Conservation (phyloP, 1,140 invertebrate species). For the Xylocopa sonorina region DNA sequence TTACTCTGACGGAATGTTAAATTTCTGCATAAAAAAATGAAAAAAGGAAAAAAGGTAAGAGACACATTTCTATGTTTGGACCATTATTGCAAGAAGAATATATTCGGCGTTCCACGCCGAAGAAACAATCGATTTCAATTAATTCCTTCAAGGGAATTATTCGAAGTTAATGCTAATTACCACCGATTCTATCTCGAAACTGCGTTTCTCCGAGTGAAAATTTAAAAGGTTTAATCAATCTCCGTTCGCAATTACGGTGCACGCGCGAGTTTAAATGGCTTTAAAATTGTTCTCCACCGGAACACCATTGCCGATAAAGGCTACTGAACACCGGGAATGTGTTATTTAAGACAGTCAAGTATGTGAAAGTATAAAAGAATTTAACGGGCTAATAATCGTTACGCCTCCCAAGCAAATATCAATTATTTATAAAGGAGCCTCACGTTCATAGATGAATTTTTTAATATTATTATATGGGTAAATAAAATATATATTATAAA, state of each 20-base stretch:
- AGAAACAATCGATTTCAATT: not conserved
- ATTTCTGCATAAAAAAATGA: too few species aligned
- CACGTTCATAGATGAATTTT: too few species aligned
- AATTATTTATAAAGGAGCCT: too few species aligned
- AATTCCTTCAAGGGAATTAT: not conserved
- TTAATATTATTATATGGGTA: too few species aligned
- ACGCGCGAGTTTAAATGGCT: not conserved
- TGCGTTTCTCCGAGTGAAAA: not conserved
- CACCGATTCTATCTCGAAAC: not conserved
- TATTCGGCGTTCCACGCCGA: not conserved
- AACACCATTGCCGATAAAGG: not conserved
- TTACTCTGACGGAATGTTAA: too few species aligned
- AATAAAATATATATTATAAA: too few species aligned
- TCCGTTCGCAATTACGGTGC: not conserved
- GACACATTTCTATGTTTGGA: too few species aligned
- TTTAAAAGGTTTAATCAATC: not conserved
- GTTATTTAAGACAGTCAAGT: not conserved
- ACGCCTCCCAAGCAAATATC: not conserved
- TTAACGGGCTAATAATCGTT: not conserved
- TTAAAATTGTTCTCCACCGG: constrained; percentile 8
- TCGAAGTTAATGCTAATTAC: not conserved
- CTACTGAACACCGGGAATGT: not conserved
- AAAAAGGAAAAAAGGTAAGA: too few species aligned
- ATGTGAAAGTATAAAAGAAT: not conserved
- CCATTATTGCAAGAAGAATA: too few species aligned